A percentile compares a stretch with the other conserved stretches of the same genome.
These are phyloP conservation scores for Calcarius lapponicus DNA, from an alignment of 2,797 vertebrate species.

Conservation along the genomic window DNA sequence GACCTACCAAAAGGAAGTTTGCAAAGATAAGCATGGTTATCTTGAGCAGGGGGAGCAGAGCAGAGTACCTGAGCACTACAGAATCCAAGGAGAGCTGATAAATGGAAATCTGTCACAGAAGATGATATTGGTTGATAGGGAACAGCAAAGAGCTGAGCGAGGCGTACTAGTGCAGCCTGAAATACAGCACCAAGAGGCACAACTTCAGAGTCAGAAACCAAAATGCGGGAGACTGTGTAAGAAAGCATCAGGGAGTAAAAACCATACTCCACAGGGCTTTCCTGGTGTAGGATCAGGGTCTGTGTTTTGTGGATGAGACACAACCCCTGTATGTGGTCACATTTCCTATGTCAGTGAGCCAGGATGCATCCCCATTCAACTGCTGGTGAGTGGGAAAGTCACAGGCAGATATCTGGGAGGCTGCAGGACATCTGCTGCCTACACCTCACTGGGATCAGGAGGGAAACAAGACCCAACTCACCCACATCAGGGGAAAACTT, in stretches of 20 bases:
- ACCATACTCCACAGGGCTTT: neutral
- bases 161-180: neutral
- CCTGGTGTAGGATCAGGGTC: neutral
- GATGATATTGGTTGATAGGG: neutral
- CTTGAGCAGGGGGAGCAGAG: neutral
- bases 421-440: neutral
- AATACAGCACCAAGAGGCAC: neutral
- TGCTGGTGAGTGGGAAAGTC: fast-evolving
- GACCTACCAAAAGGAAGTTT: neutral
- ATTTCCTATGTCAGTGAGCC: neutral
- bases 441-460: neutral
- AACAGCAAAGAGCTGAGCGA: neutral
- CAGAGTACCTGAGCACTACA: neutral
- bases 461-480: neutral
- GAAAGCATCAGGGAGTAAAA: neutral
- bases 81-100: neutral
- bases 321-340: too few species aligned
- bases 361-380: neutral
- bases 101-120: neutral
- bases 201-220: neutral
- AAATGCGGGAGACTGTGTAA: neutral
- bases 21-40: neutral
- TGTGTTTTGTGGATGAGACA: neutral
- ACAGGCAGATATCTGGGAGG: neutral
- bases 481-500: neutral